Evolutionary conservation across 2,797 vertebrate genomes (phyloP).

Genomic region (Lepidocolaptes lacrymiger): DNA sequence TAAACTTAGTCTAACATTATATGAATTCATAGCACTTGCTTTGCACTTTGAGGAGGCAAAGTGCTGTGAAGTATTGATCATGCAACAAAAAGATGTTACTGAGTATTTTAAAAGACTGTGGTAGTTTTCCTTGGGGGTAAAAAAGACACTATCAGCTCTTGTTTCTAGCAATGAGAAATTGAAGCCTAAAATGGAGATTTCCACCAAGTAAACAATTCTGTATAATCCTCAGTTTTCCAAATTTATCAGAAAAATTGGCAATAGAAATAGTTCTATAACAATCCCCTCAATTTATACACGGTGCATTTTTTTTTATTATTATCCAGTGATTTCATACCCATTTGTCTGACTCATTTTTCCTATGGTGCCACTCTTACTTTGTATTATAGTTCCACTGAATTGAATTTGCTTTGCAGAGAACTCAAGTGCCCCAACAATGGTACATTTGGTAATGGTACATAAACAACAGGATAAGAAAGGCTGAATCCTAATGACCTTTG

Average conservation of each 20-base stretch:
- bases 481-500: neutral
- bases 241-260: neutral
- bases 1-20: neutral
- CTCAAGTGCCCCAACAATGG: neutral
- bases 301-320: neutral
- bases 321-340: neutral
- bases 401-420: neutral
- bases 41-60: neutral
- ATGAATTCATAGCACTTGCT: neutral
- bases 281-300: neutral
- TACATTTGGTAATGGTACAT: neutral
- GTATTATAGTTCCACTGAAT: neutral
- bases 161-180: neutral
- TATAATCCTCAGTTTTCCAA: neutral
- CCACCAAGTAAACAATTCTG: neutral
- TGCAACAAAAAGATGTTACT: neutral
- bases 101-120: neutral
- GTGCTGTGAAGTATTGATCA: slow-evolving; percentile 15
- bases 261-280: neutral
- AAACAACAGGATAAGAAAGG: neutral
- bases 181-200: neutral
- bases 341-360: neutral
- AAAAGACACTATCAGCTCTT: neutral
- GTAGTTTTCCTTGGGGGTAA: neutral
- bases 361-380: neutral